Percentiles rank a stretch among this genome's conserved stretches.
These are phyloP conservation scores for Adelphocoris suturalis DNA, from an alignment of 2,888 invertebrate genomes.

Conservation along the genomic window DNA sequence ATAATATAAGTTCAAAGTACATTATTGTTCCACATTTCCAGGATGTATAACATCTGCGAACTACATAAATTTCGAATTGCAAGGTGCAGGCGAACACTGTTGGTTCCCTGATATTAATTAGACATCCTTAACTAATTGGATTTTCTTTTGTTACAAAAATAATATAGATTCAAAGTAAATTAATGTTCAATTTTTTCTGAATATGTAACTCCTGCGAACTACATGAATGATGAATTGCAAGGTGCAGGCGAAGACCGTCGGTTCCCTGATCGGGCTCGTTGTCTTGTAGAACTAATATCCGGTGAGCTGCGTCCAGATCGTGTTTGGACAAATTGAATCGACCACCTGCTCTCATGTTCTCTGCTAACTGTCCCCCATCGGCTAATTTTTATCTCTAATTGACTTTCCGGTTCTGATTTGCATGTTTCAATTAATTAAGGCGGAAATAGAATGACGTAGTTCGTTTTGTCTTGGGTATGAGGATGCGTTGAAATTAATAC, in stretches of 20 bases:
- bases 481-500: background rate
- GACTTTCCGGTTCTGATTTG: constrained; percentile 4
- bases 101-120: no score
- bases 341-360: background rate
- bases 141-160: no score
- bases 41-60: no score
- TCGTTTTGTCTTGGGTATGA: background rate
- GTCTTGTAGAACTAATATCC: background rate
- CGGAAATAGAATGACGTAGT: background rate
- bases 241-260: background rate
- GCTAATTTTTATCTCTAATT: background rate
- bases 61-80: no score
- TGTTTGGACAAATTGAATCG: background rate
- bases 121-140: no score
- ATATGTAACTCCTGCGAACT: no score
- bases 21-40: no score
- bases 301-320: background rate
- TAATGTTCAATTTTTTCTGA: no score
- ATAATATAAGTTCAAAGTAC: no score
- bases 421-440: constrained; percentile 15
- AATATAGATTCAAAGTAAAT: no score
- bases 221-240: no score
- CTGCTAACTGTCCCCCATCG: background rate
- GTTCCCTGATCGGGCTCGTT: background rate
- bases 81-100: no score